phyloP scores from a whole-genome alignment of 2,113 vertebrate species.

The Atrichornis clamosus region DNA sequence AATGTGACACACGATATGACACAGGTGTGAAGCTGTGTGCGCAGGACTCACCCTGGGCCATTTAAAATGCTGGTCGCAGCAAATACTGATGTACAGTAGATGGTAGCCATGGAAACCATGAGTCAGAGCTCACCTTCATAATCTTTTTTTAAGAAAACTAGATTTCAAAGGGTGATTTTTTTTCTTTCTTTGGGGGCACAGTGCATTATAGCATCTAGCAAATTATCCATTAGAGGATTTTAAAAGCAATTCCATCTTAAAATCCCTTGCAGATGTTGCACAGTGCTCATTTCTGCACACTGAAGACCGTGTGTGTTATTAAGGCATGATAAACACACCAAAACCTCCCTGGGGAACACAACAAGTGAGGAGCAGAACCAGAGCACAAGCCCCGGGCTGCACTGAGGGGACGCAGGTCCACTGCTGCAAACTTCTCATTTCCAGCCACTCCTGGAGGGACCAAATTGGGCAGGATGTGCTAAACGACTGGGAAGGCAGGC shows the following conservation, averaged over 20 bases:
- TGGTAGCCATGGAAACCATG: conserved; percentile 57
- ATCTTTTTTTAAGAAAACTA: neutral
- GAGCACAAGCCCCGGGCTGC: rapidly evolving
- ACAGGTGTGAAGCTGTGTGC: neutral
- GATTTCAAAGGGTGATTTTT: neutral
- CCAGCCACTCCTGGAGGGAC: neutral
- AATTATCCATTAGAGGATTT: neutral
- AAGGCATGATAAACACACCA: neutral
- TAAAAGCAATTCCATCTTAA: neutral
- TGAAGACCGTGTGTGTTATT: neutral
- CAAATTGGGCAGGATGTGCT: neutral
- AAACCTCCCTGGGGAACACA: neutral
- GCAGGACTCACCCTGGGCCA: neutral
- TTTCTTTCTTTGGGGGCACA: neutral
- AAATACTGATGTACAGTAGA: neutral
- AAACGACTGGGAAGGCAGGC: neutral
- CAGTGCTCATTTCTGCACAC: neutral
- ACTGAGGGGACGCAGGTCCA: neutral
- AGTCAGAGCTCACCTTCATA: neutral
- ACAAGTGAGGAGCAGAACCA: neutral
- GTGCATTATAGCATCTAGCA: neutral
- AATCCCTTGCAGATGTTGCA: neutral
- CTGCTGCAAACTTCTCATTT: neutral
- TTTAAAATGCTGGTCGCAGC: conserved; percentile 43
- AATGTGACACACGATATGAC: neutral